Evolutionary conservation across 1,140 invertebrate genomes (phyloP).

Genomic region (Linepithema humile): DNA sequence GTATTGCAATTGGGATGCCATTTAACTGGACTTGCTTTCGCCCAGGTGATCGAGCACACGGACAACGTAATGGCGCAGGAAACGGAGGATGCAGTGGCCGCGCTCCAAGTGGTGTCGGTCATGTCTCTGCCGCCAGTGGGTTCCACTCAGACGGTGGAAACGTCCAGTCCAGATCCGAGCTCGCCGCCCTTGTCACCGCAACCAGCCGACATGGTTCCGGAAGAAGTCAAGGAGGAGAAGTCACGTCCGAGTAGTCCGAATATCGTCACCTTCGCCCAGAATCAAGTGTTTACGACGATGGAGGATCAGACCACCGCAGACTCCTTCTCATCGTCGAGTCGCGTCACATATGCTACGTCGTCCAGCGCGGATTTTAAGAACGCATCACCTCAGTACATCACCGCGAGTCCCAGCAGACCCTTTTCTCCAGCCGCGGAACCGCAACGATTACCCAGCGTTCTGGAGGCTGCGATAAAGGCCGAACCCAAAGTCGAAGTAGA

Average conservation of each 20-base stretch:
- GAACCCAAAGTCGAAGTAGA: conserved; percentile 94
- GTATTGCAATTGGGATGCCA: not conserved
- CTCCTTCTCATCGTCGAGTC: conserved; percentile 67
- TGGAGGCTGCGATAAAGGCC: conserved; percentile 94
- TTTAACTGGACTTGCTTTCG: not conserved
- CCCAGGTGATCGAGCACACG: conserved; percentile 85
- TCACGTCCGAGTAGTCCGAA: conserved; percentile 78
- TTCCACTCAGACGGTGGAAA: conserved; percentile 86
- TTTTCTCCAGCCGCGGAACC: conserved; percentile 77
- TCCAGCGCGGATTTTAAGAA: conserved; percentile 69
- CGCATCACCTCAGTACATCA: conserved; percentile 74
- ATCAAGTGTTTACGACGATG: conserved; percentile 73
- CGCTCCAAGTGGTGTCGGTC: conserved; percentile 85
- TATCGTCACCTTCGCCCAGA: conserved; percentile 75
- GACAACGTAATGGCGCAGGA: conserved; percentile 85
- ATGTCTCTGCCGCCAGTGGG: conserved; percentile 85
- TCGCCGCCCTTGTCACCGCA: conserved; percentile 84
- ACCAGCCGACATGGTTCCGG: conserved; percentile 73
- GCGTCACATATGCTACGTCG: conserved; percentile 72
- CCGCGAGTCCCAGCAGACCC: conserved; percentile 77
- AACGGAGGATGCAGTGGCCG: conserved; percentile 84
- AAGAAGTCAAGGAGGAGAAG: conserved; percentile 77
- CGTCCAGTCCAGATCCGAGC: conserved; percentile 84
- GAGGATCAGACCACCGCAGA: conserved; percentile 72
- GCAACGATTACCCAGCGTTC: conserved; percentile 87